Percentiles rank a stretch among this genome's conserved stretches.
These are phyloP conservation scores for Cathartes aura DNA, from an alignment of 2,113 vertebrate species.

Conservation along the genomic window DNA sequence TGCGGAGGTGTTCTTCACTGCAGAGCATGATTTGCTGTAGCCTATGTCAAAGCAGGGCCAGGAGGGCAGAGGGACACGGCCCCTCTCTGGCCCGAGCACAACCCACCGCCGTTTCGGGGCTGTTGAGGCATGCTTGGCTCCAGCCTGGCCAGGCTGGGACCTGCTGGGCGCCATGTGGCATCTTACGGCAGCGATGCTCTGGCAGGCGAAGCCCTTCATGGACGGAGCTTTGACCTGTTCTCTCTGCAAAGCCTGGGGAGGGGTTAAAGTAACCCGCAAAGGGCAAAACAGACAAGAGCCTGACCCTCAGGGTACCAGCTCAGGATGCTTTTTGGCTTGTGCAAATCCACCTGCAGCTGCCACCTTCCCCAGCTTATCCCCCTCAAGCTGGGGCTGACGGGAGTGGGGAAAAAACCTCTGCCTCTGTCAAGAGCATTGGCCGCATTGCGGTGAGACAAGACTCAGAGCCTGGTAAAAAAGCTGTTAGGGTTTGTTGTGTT, in stretches of 20 bases:
- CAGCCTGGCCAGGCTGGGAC: background rate
- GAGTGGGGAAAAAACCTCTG: background rate
- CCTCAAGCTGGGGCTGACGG: background rate
- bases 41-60: background rate
- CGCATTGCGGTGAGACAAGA: background rate
- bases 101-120: accelerated
- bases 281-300: background rate
- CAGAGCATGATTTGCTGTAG: background rate
- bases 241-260: background rate
- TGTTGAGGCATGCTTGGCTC: background rate
- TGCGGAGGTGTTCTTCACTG: background rate
- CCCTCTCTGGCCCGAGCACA: accelerated
- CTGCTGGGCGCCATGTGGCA: slow-evolving; percentile 49
- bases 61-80: background rate
- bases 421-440: background rate
- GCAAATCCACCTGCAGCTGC: background rate
- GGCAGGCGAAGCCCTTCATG: background rate
- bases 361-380: background rate
- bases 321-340: background rate
- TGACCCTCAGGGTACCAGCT: accelerated
- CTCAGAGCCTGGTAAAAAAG: background rate
- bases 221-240: background rate
- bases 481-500: background rate
- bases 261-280: background rate
- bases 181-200: background rate